These are phyloP conservation scores for Smittia sp. DNA, from an alignment of 2,888 invertebrate genomes.

Conservation along the genomic window DNA sequence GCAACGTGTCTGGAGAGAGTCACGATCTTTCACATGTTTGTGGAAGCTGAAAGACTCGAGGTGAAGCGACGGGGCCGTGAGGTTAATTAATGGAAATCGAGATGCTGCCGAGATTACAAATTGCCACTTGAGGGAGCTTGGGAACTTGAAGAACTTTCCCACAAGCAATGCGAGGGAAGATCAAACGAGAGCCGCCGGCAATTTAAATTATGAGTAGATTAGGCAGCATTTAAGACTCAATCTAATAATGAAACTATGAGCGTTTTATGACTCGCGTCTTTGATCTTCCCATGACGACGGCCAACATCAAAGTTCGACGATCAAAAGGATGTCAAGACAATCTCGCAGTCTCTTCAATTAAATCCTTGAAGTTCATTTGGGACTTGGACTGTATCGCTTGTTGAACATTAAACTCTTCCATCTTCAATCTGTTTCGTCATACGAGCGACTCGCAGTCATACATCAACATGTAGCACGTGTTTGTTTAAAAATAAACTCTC, in stretches of 20 bases:
- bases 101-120: neutral
- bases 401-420: neutral
- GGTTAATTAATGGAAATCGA: neutral
- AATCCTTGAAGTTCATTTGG: too few relatives aligned
- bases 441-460: neutral
- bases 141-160: neutral
- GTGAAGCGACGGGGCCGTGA: neutral
- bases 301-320: too few relatives aligned
- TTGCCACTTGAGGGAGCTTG: neutral
- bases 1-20: neutral
- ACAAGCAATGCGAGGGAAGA: neutral
- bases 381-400: too few relatives aligned
- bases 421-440: neutral
- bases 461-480: constrained; percentile 41
- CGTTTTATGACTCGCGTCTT: neutral
- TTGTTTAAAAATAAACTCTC: constrained; percentile 35
- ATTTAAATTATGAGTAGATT: neutral
- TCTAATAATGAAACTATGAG: constrained; percentile 3
- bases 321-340: too few relatives aligned
- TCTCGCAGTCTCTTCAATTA: too few relatives aligned
- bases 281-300: neutral
- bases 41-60: neutral
- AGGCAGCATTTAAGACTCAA: neutral
- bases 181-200: neutral
- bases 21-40: neutral